These are phyloP conservation scores for Lophotriccus pileatus DNA, from an alignment of 2,797 vertebrate species.

Conservation along the genomic window DNA sequence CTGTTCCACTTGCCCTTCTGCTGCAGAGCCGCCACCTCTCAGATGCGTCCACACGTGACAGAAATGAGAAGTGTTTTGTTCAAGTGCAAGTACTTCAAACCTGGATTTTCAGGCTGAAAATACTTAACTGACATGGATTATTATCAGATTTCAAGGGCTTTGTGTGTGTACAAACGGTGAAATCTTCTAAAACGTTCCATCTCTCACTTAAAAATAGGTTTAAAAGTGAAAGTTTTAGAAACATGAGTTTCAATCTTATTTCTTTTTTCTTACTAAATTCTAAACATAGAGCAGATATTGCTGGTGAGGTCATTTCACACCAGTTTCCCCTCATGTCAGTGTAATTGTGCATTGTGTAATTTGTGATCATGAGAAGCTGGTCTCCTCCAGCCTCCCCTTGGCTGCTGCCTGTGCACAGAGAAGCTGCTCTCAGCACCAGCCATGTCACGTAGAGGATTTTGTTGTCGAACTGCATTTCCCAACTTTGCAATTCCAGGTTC, in stretches of 20 bases:
- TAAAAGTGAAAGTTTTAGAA: background rate
- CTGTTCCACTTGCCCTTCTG: background rate
- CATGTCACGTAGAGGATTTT: rapidly evolving
- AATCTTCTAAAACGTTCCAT: background rate
- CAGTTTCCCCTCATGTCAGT: background rate
- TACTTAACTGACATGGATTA: background rate
- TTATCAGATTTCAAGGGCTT: background rate
- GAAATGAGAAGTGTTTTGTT: background rate
- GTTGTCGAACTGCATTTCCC: rapidly evolving
- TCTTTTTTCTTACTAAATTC: background rate
- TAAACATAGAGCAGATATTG: rapidly evolving
- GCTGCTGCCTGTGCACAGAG: background rate
- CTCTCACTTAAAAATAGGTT: background rate
- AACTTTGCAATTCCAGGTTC: rapidly evolving
- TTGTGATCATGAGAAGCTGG: background rate
- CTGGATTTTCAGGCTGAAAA: background rate
- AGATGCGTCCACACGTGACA: background rate
- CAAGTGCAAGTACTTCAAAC: background rate
- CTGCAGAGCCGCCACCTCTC: background rate
- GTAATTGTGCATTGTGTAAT: rapidly evolving
- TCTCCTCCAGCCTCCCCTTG: background rate
- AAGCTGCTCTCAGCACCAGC: background rate
- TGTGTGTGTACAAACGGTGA: background rate
- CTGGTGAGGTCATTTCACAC: background rate
- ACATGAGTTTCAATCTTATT: background rate